Evolutionary conservation across 1,140 invertebrate species (phyloP), one percentile per base, ranked within the genome.

Genomic region (Drosophila parvula): DNA sequence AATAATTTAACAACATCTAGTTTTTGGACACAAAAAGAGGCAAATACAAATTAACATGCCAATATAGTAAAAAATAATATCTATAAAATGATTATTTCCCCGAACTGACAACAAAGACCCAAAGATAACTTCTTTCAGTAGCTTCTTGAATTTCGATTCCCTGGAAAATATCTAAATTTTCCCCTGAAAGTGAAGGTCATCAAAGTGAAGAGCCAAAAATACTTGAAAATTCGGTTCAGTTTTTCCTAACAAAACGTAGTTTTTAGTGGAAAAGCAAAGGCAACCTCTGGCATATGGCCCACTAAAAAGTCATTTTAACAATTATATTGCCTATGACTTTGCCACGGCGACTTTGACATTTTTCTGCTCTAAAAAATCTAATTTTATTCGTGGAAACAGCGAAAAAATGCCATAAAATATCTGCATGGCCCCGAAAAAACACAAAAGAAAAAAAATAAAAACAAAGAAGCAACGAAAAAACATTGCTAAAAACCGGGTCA

Each of bases 311-410:
- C 45, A 75, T 63, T 69, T 55, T 57, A 68, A 80, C 70, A 61
- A 50, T 67, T 60, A 62, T 80, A 51, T 67, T 60, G 67, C 67
- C 40, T 38, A 68, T 76, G 63, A 67, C 38, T 47, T 28, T 53
- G 27, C 64, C 61, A 56, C 59, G 53, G 58, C 41, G 47, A 51
- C 47, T 75, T 68, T 50, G 69, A 73, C 65, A 73, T 73, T 77
- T 73, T 77, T 59, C 59, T 85, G 82, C 76, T 79, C 79, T 86
- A 89, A 86, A 86, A 86, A 86, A 86, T 89, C 84, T 86, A 88
- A 86, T 86, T 86, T 86, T 79, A 76, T 86, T 86, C 84, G 61
- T 51, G 63, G 84, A 88, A 85, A 73, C 16, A 32, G 8, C 51
- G 45, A 51, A 68, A 77, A 78, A 81, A 83, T 73, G 74, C 67